Base-by-base conservation (phyloP, 2,888 invertebrate genomes). In the Cryptus viduatorius region DNA sequence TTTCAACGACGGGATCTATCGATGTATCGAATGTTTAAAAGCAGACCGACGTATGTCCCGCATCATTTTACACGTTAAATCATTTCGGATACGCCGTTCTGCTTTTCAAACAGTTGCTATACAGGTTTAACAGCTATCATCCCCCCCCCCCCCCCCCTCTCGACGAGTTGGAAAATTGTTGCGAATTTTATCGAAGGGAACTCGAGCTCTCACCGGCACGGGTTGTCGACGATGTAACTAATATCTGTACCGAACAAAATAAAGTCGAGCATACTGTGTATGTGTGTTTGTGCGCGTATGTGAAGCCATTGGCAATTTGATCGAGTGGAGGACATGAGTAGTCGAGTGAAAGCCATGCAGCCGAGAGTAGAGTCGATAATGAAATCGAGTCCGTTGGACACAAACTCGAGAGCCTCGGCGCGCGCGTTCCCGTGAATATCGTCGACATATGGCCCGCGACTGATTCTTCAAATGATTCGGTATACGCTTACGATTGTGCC, bases 331-430 rank as follows among this genome's bases (percentile, higher is more conserved):
- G 82, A 84, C 84, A 84, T 73, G 82, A 82, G 78, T 84, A 79
- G 78, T 79, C 72, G 78, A 75, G 78, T 78, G 82, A 82, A 82
- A 81, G 83, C 83, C 84, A 81, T 72, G 73, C 67, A 50, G 29
- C 67, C 73, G n/a, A 42, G 75, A 82, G 76, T 79, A 69, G 71
- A 85, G 83, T 84, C 82, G 87, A 87, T 87, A 87, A 87, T 87
- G 86, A 87, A 87, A 87, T 87, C 86, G 86, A 86, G 86, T 85
- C 83, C 84, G 84, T 83, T 72, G 85, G 83, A 80, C 77, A 82
- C 76, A 80, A 65, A 76, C 65, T 64, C 64, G 65, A 46, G 65
- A 53, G 80, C 68, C 72, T 14, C 29, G 37, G 37, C 37, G 73
- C 53, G 53, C 78, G 72, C 46, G 42, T 72, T 53, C 69, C 71